Conservation (phyloP, 2,888 invertebrate genomes). For the Hypomecis atomaria region DNA sequence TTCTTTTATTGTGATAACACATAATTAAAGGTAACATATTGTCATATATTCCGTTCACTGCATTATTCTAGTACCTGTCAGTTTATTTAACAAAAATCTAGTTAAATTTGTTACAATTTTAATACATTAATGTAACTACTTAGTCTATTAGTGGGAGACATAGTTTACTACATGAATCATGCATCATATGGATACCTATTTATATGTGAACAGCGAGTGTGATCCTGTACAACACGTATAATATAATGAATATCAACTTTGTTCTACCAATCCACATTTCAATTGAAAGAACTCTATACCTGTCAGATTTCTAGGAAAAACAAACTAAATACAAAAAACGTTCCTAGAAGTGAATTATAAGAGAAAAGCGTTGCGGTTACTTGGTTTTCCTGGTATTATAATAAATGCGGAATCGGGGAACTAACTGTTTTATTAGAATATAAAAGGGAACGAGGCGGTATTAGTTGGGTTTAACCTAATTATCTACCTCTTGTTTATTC, state of each 20-base stretch:
- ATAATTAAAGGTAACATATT: too few species aligned
- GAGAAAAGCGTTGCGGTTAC: slow-evolving; percentile 1
- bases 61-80: too few species aligned
- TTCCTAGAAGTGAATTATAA: background rate
- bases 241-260: background rate
- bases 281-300: background rate
- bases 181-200: too few species aligned
- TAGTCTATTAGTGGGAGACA: too few species aligned
- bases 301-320: background rate
- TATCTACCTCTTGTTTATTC: too few species aligned
- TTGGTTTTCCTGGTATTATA: slow-evolving; percentile 12
- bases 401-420: slow-evolving; percentile 13
- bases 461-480: slow-evolving; percentile 1
- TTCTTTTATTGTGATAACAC: too few species aligned
- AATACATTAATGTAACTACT: too few species aligned
- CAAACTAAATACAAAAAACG: background rate
- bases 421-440: background rate
- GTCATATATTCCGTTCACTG: too few species aligned
- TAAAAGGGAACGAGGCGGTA: slow-evolving; percentile 4
- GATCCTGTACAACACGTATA: background rate
- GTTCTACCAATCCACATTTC: background rate
- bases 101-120: too few species aligned
- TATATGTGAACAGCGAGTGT: too few species aligned
- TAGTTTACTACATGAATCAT: too few species aligned
- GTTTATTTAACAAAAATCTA: too few species aligned